These are phyloP conservation scores for Scomber colias DNA, from an alignment of 2,113 vertebrate species.

Conservation along the genomic window DNA sequence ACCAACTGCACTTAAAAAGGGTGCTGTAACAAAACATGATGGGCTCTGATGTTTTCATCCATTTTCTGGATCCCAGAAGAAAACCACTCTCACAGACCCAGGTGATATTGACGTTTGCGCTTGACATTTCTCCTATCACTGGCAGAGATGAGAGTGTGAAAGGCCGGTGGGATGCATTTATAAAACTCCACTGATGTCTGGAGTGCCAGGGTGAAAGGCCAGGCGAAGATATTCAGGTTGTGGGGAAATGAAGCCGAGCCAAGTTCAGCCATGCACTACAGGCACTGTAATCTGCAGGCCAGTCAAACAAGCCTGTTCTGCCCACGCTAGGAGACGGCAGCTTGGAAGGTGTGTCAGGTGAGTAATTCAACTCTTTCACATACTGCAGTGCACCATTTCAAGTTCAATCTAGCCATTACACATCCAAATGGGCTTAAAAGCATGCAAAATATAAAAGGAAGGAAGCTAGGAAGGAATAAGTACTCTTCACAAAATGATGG, in stretches of 20 bases:
- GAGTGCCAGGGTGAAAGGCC: constrained; percentile 58
- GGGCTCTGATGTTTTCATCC: constrained; percentile 62
- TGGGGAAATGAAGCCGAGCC: constrained; percentile 36
- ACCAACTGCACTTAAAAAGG: constrained; percentile 37
- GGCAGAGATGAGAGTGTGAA: constrained; percentile 55
- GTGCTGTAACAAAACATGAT: constrained; percentile 62
- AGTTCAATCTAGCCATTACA: constrained; percentile 26
- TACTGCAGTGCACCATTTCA: not conserved
- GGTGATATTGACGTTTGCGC: constrained; percentile 61
- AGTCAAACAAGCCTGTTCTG: constrained; percentile 10
- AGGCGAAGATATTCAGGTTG: constrained; percentile 47
- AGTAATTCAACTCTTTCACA: constrained; percentile 32
- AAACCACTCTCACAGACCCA: constrained; percentile 56
- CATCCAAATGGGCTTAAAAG: not conserved
- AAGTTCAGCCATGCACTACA: constrained; percentile 29
- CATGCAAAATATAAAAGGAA: constrained; percentile 15
- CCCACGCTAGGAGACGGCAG: constrained; percentile 9
- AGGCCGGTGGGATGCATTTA: constrained; percentile 50
- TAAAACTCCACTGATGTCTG: constrained; percentile 51
- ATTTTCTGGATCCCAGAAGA: constrained; percentile 60
- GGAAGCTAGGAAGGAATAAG: not conserved
- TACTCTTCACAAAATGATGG: not conserved
- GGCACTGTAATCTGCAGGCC: constrained; percentile 15
- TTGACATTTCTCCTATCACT: constrained; percentile 68
- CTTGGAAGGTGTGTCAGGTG: constrained; percentile 11